Conservation (phyloP, 2,113 vertebrate genomes). For the Urocitellus parryii region DNA sequence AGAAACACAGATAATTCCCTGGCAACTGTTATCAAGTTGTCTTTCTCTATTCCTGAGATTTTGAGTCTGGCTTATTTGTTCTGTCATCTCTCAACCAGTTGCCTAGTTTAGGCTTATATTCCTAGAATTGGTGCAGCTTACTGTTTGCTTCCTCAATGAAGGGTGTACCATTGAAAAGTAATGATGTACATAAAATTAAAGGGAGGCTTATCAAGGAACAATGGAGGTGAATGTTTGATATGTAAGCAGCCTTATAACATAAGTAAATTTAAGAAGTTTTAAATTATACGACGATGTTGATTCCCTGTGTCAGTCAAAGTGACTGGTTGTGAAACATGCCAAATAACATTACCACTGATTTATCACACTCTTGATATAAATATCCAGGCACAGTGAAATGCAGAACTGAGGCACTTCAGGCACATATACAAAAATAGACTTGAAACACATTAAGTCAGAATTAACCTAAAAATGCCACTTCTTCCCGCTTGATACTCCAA, state of each 20-base stretch:
- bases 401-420: constrained; percentile 69
- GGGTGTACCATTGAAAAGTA: not conserved
- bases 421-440: constrained; percentile 74
- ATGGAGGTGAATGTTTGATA: constrained; percentile 5
- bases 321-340: constrained; percentile 81
- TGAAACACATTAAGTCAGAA: constrained; percentile 77
- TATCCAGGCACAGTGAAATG: constrained; percentile 56
- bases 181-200: constrained; percentile 39
- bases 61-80: constrained; percentile 4
- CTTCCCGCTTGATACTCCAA: not conserved
- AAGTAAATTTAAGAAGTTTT: constrained; percentile 65
- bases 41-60: not conserved
- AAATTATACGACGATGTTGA: constrained; percentile 50
- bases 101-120: not conserved
- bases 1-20: constrained; percentile 23
- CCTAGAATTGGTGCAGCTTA: not conserved
- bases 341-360: constrained; percentile 78
- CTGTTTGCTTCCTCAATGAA: constrained; percentile 7
- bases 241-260: constrained; percentile 21
- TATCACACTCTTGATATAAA: constrained; percentile 75
- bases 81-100: not conserved
- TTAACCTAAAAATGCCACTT: constrained; percentile 78
- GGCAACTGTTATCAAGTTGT: not conserved
- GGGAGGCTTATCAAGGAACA: constrained; percentile 39
- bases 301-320: constrained; percentile 73